Percentiles rank a stretch among this genome's conserved stretches.
Evolutionary conservation across 2,113 vertebrate species (phyloP).

Genomic region (Aplodontia rufa): DNA sequence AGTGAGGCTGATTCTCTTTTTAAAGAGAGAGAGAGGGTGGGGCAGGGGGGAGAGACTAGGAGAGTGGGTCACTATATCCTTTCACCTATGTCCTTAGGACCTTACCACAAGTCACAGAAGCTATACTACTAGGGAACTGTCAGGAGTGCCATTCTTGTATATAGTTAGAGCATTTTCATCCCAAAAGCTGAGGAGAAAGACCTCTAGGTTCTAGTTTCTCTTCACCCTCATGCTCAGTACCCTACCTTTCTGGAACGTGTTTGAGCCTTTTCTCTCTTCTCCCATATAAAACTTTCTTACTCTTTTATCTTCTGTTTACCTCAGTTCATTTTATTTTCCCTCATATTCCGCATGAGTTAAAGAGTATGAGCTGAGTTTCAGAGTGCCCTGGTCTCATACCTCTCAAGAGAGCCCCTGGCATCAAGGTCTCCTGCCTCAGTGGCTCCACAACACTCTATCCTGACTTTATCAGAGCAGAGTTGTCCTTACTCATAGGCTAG

Average conservation of each 20-base stretch:
- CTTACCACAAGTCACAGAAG: neutral
- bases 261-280: neutral
- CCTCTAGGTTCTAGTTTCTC: neutral
- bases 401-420: neutral
- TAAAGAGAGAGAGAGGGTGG: no score
- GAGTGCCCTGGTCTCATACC: neutral
- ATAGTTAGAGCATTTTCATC: neutral
- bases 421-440: neutral
- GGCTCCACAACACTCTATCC: neutral
- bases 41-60: no score
- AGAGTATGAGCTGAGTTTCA: neutral
- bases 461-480: neutral
- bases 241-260: neutral
- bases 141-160: neutral
- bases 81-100: neutral
- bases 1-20: no score
- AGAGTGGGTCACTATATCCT: neutral
- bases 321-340: neutral
- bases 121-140: neutral
- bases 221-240: neutral
- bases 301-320: neutral
- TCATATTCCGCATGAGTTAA: neutral
- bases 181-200: neutral
- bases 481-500: neutral
- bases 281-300: neutral